These are phyloP conservation scores for Calidris pygmaea DNA, from an alignment of 2,113 vertebrate species.

Conservation along the genomic window DNA sequence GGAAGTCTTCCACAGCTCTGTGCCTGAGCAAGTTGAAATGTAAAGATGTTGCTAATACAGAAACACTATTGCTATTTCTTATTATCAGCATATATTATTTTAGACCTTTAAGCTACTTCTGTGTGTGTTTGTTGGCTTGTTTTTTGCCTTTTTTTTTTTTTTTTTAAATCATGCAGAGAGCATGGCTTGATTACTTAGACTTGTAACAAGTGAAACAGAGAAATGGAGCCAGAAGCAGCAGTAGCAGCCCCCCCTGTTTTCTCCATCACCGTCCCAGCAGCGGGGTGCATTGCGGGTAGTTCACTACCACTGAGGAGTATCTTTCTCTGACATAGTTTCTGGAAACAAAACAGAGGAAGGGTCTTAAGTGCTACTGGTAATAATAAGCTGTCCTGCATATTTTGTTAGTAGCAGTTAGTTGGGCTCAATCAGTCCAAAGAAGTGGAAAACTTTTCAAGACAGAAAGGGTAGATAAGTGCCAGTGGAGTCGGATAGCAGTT, in stretches of 20 bases:
- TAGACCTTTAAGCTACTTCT: neutral
- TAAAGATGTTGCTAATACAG: neutral
- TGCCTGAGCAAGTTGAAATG: neutral
- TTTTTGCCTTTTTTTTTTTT: neutral
- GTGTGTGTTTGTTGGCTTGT: neutral
- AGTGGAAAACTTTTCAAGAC: neutral
- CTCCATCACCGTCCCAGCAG: neutral
- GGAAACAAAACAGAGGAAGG: neutral
- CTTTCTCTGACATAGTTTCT: neutral
- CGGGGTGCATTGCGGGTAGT: fast-evolving
- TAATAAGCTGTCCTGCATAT: neutral
- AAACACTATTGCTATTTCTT: neutral
- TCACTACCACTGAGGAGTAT: neutral
- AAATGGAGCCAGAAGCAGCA: neutral
- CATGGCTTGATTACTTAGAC: neutral
- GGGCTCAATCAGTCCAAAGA: neutral
- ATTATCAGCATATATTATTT: neutral
- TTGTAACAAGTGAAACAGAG: neutral
- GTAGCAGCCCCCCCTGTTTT: neutral
- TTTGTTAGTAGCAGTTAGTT: neutral
- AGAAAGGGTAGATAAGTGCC: too few relatives aligned
- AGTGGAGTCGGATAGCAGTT: too few relatives aligned
- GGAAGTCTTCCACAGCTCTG: neutral
- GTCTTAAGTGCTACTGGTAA: neutral
- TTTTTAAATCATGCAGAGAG: neutral